A percentile compares a stretch with the other conserved stretches of the same genome.
These are phyloP conservation scores for Coregonus sp. DNA, from an alignment of 2,797 vertebrate genomes.

Conservation along the genomic window DNA sequence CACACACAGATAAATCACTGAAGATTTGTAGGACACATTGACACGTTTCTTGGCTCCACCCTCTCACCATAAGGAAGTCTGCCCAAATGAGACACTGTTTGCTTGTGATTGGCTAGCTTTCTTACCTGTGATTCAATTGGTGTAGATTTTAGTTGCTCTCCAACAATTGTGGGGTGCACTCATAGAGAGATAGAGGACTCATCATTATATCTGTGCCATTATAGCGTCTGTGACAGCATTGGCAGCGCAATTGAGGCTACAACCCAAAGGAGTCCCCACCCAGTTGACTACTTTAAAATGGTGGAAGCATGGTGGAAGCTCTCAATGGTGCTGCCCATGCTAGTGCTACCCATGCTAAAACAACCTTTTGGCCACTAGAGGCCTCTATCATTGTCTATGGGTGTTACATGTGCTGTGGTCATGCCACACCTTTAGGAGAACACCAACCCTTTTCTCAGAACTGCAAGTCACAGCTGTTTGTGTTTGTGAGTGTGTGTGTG, in stretches of 20 bases:
- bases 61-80: not conserved
- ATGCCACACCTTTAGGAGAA: not conserved
- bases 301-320: too few relatives aligned
- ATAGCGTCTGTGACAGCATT: too few relatives aligned
- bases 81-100: too few relatives aligned
- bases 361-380: too few relatives aligned
- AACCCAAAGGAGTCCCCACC: too few relatives aligned
- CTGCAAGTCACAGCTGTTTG: not conserved
- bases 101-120: slow-evolving; percentile 10
- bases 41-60: slow-evolving; percentile 10
- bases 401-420: not conserved
- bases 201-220: too few relatives aligned
- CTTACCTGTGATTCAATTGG: not conserved
- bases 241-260: too few relatives aligned
- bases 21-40: slow-evolving; percentile 1
- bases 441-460: not conserved
- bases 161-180: not conserved
- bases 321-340: too few relatives aligned
- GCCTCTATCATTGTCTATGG: too few relatives aligned
- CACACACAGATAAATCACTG: not conserved
- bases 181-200: too few relatives aligned
- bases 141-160: not conserved
- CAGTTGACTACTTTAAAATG: too few relatives aligned
- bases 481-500: not conserved
- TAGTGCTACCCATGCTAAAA: too few relatives aligned